Conservation (phyloP, 2,888 invertebrate species). For the Drosophila anomelani region DNA sequence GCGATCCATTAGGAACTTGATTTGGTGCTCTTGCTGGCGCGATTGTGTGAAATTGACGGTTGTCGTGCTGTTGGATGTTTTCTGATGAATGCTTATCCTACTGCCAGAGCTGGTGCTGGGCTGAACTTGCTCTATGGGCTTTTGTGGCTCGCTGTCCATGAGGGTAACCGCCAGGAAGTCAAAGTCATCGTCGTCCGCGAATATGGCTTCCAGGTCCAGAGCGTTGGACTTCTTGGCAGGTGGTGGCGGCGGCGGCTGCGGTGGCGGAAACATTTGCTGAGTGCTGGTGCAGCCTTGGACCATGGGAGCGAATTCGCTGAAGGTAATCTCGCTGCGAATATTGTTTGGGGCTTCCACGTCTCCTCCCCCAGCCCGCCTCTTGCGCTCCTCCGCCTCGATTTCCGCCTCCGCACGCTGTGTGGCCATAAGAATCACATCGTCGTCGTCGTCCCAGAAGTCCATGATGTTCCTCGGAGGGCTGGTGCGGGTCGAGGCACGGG, state of each 20-base stretch:
- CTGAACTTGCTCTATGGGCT: neutral
- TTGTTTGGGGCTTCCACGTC: slow-evolving; percentile 39
- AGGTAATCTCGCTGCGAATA: slow-evolving; percentile 65
- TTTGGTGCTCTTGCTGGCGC: slow-evolving; percentile 79
- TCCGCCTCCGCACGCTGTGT: slow-evolving; percentile 82
- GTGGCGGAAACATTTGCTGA: slow-evolving; percentile 58
- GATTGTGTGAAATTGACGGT: slow-evolving; percentile 23
- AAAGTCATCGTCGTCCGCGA: slow-evolving; percentile 42
- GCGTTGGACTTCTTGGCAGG: slow-evolving; percentile 11
- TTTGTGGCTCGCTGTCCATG: slow-evolving; percentile 17
- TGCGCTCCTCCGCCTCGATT: slow-evolving; percentile 48
- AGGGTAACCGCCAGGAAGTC: slow-evolving; percentile 38
- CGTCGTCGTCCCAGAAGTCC: slow-evolving; percentile 83
- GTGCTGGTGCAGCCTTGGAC: slow-evolving; percentile 76
- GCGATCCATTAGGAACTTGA: slow-evolving; percentile 82
- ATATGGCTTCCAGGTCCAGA: slow-evolving; percentile 60
- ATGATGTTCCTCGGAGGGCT: slow-evolving; percentile 35
- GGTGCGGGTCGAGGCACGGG: slow-evolving; percentile 30
- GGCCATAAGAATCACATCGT: slow-evolving; percentile 82
- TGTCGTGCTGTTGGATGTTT: neutral
- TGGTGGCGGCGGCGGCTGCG: neutral
- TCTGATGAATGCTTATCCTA: slow-evolving; percentile 21
- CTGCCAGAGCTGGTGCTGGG: slow-evolving; percentile 23
- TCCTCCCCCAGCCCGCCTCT: slow-evolving; percentile 2
- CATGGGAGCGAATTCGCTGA: slow-evolving; percentile 74